Base-by-base conservation (phyloP, 2,888 invertebrate genomes). In the Chrysolina americana region DNA sequence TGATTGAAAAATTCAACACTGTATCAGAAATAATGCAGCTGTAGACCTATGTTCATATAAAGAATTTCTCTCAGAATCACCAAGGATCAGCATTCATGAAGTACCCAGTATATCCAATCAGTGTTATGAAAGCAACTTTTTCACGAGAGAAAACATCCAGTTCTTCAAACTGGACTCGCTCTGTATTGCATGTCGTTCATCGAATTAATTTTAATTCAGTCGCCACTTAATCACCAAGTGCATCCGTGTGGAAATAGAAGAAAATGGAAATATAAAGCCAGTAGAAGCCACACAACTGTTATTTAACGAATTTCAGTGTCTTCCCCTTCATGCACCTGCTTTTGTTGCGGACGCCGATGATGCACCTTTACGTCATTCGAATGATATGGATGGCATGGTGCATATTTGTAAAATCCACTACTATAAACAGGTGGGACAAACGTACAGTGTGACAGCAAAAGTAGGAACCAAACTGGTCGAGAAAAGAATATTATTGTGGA, bases 291-390 rank as follows among this genome's bases (percentile, higher is more conserved):
- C 4, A 63, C 68, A 75, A 70, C 75, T 73, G 70, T 68, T 72
- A 71, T 73, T 69, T 71, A 75, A 75, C 75, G 72, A 68, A 70
- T 73, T 76, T 73, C 70, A 70, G 70, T 76, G 70, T 66, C 70
- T 76, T 69, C 69, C 71, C 72, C 70, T 74, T 19, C 44, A 64
- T 73, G 65, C 73, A 76, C 70, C 69, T 76, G 70, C 44, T 66
- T 71, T 21, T 68, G 68, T 11, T 19, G 36, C 17, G n/a, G 28
- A 28, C 36, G 59, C 59, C 59, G 59, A 59, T 59, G n/a, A 59
- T 59, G 59, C 59, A 59, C 36, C 59, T 59, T 59, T 59, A 17
- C 44, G 59, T 68, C 53, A 53, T 36, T 19, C 59, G 11, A 28
- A 41, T 41, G 41, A 66, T 66, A 50, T 36, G 13, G 21, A 36